These are phyloP conservation scores for Aradus depressus DNA, from an alignment of 2,888 invertebrate species.

Conservation along the genomic window DNA sequence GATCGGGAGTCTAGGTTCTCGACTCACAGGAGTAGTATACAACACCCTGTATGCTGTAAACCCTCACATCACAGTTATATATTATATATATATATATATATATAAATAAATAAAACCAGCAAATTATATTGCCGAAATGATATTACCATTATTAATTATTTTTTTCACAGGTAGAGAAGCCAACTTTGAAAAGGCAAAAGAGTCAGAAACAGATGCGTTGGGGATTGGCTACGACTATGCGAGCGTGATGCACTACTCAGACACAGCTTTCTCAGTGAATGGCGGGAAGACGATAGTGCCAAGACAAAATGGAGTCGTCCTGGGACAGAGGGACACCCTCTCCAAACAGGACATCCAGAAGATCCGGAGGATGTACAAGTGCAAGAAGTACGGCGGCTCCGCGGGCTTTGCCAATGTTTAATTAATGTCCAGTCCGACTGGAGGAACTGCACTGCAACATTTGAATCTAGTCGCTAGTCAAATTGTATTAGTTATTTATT, in stretches of 20 bases:
- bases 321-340: slow-evolving; percentile 66
- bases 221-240: slow-evolving; percentile 65
- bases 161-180: slow-evolving; percentile 44
- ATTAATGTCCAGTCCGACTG: too few relatives aligned
- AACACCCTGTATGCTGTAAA: too few relatives aligned
- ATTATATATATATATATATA: too few relatives aligned
- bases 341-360: slow-evolving; percentile 62
- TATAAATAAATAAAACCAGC: too few relatives aligned
- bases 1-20: too few relatives aligned
- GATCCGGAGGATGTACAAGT: slow-evolving; percentile 64
- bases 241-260: slow-evolving; percentile 76
- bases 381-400: slow-evolving; percentile 34
- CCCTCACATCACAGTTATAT: too few relatives aligned
- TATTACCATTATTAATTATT: too few relatives aligned
- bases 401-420: not conserved
- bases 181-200: slow-evolving; percentile 59
- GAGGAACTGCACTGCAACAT: too few relatives aligned
- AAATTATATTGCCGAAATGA: too few relatives aligned
- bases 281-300: slow-evolving; percentile 58
- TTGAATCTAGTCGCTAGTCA: too few relatives aligned
- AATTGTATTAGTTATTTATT: too few relatives aligned
- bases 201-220: slow-evolving; percentile 47
- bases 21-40: too few relatives aligned
- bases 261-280: slow-evolving; percentile 62
- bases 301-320: slow-evolving; percentile 35